Evolutionary conservation across 2,113 vertebrate genomes (phyloP).

Genomic region (Aspiorhynchus laticeps): DNA sequence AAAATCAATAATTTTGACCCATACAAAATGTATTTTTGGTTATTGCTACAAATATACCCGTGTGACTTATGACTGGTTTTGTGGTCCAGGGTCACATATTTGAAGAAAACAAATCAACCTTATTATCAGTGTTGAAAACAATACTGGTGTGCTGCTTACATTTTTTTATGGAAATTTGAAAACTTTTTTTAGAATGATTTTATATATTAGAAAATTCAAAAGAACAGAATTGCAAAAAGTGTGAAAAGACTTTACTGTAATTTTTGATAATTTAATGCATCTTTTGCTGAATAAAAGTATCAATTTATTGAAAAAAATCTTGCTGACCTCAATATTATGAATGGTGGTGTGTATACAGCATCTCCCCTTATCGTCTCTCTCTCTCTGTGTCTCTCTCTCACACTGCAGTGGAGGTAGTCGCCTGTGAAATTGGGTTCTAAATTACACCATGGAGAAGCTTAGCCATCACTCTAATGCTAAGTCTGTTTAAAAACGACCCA

Average conservation of each 20-base stretch:
- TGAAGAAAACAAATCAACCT: too few relatives aligned
- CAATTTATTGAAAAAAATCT: not conserved
- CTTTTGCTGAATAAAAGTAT: not conserved
- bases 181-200: not conserved
- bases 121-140: not conserved
- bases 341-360: not conserved
- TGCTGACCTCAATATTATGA: not conserved
- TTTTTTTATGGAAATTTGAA: not conserved
- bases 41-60: too few relatives aligned
- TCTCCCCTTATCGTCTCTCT: not conserved
- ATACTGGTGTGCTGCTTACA: not conserved
- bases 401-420: conserved; percentile 85
- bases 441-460: conserved; percentile 79
- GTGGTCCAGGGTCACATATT: too few relatives aligned
- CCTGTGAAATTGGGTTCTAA: conserved; percentile 93
- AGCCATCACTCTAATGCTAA: conserved; percentile 65
- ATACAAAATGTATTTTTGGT: too few relatives aligned
- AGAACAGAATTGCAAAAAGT: too few relatives aligned
- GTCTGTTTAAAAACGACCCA: conserved; percentile 77
- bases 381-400: conserved; percentile 52
- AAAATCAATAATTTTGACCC: too few relatives aligned
- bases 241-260: not conserved
- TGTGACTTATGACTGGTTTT: too few relatives aligned
- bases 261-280: not conserved
- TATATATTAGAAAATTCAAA: not conserved